phyloP scores from a whole-genome alignment of 2,113 vertebrate genomes.

The Genyomyrus donnyi region DNA sequence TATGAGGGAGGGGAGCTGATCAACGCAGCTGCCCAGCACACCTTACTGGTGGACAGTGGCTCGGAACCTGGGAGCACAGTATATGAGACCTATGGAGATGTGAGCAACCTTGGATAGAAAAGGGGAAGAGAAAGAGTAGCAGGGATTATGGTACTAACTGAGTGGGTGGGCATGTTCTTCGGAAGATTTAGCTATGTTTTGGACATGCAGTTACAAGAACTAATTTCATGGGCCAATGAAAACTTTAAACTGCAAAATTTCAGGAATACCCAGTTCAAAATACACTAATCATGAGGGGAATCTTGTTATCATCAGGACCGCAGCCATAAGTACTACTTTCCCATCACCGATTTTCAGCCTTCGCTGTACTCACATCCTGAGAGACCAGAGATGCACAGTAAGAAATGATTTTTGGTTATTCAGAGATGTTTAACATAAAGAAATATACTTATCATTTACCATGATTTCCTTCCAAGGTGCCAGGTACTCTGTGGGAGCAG shows the following conservation, averaged over 20 bases:
- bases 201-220: neutral
- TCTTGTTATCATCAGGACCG: slow-evolving; percentile 42
- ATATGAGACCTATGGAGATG: slow-evolving; percentile 53
- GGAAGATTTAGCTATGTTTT: neutral
- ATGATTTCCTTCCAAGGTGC: slow-evolving; percentile 31
- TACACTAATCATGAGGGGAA: neutral
- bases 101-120: slow-evolving; percentile 40
- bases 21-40: slow-evolving; percentile 49
- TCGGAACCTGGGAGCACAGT: slow-evolving; percentile 54
- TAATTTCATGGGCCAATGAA: neutral
- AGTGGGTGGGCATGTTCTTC: slow-evolving; percentile 17
- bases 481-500: slow-evolving; percentile 25
- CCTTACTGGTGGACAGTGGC: slow-evolving; percentile 58
- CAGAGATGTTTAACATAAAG: neutral
- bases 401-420: slow-evolving; percentile 18
- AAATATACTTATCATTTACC: neutral
- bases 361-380: slow-evolving; percentile 49
- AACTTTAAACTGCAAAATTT: neutral
- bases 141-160: slow-evolving; percentile 11
- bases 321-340: slow-evolving; percentile 54
- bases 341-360: slow-evolving; percentile 42
- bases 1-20: slow-evolving; percentile 55
- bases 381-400: slow-evolving; percentile 39
- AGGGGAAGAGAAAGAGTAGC: neutral
- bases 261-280: neutral